Base-by-base conservation (phyloP, 2,113 vertebrate genomes). In the Oncorhynchus nerka region DNA sequence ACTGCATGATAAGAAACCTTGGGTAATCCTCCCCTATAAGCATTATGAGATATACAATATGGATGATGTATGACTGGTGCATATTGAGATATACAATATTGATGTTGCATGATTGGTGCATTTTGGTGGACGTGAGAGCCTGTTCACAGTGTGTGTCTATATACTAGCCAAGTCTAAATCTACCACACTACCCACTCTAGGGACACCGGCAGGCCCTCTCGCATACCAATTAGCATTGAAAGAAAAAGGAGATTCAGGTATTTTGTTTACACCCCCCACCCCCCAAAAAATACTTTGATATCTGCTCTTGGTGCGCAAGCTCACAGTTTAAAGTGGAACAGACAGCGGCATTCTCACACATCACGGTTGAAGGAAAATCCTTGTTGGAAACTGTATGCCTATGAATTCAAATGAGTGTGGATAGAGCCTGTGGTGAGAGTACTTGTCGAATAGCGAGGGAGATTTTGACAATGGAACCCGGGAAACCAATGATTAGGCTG, bases 271-370 rank as follows among this genome's bases (percentile, higher is more conserved):
- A 86, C 77, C 49, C 8, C 32, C 32, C 5, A 5, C 32, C 32
- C 5, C 5, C 30, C 28, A 6, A 75, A 70, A 79, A 65, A 72
- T 70, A 87, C 81, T 83, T 83, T 80, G 34, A 39, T 71, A 81
- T 74, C n/a, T 75, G 79, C 80, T 77, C 79, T 75, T 81, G 79
- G 75, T 76, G 70, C 13, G 65, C 12, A 24, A 84, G 68, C 83
- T 84, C 77, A 81, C 86, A 81, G 75, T 82, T 87, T 81, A 86
- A 88, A 85, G 86, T 86, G 75, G 81, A 84, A 90, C 85, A 81
- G 87, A 88, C 85, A 86, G 78, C 57, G 4, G 59, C 68, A 11
- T 76, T 80, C 80, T 79, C 75, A 32, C 83, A 78, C 77, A 67
- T 11, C 75, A 83, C 79, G 71, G 81, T 85, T 67, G 78, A 88